Percentiles rank a stretch among this genome's conserved stretches.
phyloP scores from a whole-genome alignment of 2,797 vertebrate genomes.

The Sylvilagus floridanus region DNA sequence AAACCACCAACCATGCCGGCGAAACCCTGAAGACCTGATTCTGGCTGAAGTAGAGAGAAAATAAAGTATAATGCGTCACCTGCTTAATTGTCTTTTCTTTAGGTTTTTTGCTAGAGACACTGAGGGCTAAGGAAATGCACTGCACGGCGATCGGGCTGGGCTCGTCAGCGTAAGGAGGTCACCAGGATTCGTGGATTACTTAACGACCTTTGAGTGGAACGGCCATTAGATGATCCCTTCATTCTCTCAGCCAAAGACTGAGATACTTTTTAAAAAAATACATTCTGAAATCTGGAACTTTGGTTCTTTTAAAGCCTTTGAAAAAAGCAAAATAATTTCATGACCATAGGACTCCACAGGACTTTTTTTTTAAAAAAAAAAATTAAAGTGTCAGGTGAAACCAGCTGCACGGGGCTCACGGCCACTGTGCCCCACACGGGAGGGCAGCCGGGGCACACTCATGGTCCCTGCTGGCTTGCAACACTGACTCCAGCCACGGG shows the following conservation, averaged over 20 bases:
- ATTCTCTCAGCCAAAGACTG: constrained; percentile 44
- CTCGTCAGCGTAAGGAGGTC: background rate
- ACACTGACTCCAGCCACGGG: constrained; percentile 31
- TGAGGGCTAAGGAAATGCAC: constrained; percentile 12
- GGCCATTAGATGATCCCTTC: constrained; percentile 53
- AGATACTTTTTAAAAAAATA: constrained; percentile 48
- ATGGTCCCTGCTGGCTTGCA: accelerated
- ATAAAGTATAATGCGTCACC: constrained; percentile 32
- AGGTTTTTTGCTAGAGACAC: constrained; percentile 50
- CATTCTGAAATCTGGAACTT: constrained; percentile 76
- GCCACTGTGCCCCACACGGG: accelerated
- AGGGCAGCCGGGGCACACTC: background rate
- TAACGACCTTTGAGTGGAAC: constrained; percentile 13
- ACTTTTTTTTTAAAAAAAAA: background rate
- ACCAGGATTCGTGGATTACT: constrained; percentile 7
- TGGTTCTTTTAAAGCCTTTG: constrained; percentile 77
- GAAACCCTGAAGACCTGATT: constrained; percentile 55
- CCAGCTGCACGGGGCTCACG: background rate
- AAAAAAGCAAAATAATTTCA: constrained; percentile 64
- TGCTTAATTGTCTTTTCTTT: background rate
- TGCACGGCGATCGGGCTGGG: background rate
- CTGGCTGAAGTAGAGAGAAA: constrained; percentile 62
- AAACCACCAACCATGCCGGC: constrained; percentile 56
- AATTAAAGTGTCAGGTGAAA: constrained; percentile 34
- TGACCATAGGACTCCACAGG: background rate